A percentile compares a stretch with the other conserved stretches of the same genome.
Conservation (phyloP, 1,140 invertebrate species). For the Neodiprion virginianus region DNA sequence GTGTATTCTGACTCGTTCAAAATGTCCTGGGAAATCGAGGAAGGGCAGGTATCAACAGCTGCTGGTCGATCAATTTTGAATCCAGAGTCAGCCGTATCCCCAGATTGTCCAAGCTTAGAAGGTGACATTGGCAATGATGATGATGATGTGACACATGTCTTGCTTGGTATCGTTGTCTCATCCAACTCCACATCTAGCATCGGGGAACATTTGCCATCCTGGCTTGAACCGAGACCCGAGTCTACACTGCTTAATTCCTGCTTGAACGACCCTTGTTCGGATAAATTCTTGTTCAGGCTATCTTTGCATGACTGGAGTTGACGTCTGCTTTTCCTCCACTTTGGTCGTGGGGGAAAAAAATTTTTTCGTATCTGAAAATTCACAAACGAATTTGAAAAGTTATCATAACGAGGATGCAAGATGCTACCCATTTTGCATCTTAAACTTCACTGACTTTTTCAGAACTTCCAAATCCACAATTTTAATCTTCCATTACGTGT, state of each 20-base stretch:
- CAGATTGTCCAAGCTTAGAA: neutral
- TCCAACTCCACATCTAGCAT: constrained; percentile 21
- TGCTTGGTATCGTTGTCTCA: neutral
- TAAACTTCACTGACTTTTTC: too few species aligned
- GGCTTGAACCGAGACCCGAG: constrained; percentile 41
- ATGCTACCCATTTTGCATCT: too few species aligned
- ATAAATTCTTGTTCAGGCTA: neutral
- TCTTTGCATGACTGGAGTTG: constrained; percentile 26
- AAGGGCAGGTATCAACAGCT: neutral
- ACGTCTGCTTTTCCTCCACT: constrained; percentile 50
- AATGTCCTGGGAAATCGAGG: neutral
- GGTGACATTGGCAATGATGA: neutral
- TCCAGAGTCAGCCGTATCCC: neutral
- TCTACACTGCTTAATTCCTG: constrained; percentile 33
- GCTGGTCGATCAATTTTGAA: neutral
- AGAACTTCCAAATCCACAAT: too few species aligned
- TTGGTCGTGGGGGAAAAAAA: constrained; percentile 70
- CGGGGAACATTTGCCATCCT: constrained; percentile 28
- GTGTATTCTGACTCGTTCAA: neutral
- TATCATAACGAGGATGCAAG: neutral
- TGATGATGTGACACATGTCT: neutral
- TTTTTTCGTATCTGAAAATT: constrained; percentile 67
- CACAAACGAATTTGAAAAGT: constrained; percentile 14
- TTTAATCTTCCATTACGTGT: too few species aligned
- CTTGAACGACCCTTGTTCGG: constrained; percentile 19